Percentiles rank a stretch among this genome's conserved stretches.
These are phyloP conservation scores for Dendrolimus punctatus DNA, from an alignment of 1,140 invertebrate genomes.

Conservation along the genomic window DNA sequence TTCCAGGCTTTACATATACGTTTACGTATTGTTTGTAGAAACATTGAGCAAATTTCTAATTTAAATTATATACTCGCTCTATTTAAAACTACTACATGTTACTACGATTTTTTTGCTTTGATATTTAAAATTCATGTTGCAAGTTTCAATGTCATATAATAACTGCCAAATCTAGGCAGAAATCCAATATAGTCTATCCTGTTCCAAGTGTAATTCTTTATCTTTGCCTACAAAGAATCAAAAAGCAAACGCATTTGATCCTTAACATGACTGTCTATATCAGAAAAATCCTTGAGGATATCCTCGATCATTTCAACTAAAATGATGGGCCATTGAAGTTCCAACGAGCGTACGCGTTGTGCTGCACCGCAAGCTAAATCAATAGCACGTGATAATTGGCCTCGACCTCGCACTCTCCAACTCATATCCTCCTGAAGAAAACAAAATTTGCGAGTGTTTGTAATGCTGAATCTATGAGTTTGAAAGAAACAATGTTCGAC, in stretches of 20 bases:
- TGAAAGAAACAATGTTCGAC: neutral
- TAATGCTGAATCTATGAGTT: no score
- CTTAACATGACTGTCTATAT: slow-evolving; percentile 85
- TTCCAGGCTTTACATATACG: no score
- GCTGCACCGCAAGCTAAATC: slow-evolving; percentile 81
- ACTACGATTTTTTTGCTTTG: no score
- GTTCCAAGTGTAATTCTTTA: neutral
- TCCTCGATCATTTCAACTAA: slow-evolving; percentile 82
- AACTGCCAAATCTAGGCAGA: no score
- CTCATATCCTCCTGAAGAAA: slow-evolving; percentile 76
- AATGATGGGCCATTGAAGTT: slow-evolving; percentile 82
- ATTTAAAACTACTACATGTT: no score
- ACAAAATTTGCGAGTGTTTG: neutral
- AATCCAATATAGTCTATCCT: neutral
- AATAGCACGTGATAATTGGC: slow-evolving; percentile 78
- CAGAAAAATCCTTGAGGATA: slow-evolving; percentile 82
- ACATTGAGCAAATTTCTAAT: no score
- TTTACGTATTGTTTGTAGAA: no score
- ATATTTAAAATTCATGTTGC: no score
- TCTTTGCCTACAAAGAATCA: slow-evolving; percentile 18
- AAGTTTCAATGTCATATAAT: no score
- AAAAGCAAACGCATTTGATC: slow-evolving; percentile 61
- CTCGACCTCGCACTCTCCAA: slow-evolving; percentile 79
- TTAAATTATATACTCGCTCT: no score
- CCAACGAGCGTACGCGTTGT: slow-evolving; percentile 80